These are phyloP conservation scores for Enteromius mattozi DNA, from an alignment of 2,797 vertebrate genomes.

Conservation along the genomic window DNA sequence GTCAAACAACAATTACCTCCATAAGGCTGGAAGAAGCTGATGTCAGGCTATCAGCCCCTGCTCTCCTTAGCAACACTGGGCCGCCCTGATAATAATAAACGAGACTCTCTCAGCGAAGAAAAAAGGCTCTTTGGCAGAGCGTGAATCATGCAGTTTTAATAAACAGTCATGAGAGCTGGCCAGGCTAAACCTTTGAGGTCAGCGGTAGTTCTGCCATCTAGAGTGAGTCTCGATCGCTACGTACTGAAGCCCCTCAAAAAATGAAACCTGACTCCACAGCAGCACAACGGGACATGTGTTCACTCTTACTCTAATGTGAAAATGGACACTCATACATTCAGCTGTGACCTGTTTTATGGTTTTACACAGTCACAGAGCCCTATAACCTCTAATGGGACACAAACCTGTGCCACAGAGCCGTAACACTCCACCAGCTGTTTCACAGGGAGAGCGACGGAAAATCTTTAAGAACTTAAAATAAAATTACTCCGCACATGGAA, in stretches of 20 bases:
- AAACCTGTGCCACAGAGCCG: constrained; percentile 46
- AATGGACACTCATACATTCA: constrained; percentile 67
- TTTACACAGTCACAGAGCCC: constrained; percentile 65
- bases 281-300: constrained; percentile 66
- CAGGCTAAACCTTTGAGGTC: constrained; percentile 58
- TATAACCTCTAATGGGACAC: constrained; percentile 63
- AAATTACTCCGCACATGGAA: not conserved
- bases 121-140: constrained; percentile 41
- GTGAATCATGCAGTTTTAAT: constrained; percentile 61
- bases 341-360: constrained; percentile 68
- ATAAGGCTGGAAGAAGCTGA: constrained; percentile 46
- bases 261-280: constrained; percentile 55
- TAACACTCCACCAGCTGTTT: constrained; percentile 50
- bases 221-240: constrained; percentile 44
- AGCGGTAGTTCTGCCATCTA: constrained; percentile 59
- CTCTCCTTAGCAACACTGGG: constrained; percentile 40
- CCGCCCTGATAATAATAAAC: constrained; percentile 54
- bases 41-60: constrained; percentile 57
- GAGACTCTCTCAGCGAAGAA: constrained; percentile 47
- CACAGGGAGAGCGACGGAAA: constrained; percentile 7
- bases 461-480: constrained; percentile 25
- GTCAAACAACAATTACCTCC: constrained; percentile 56
- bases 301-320: constrained; percentile 66
- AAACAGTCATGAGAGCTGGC: constrained; percentile 58
- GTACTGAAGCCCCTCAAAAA: constrained; percentile 41